Evolutionary conservation across 2,888 invertebrate species (phyloP).

Genomic region (Hemithea aestivaria): DNA sequence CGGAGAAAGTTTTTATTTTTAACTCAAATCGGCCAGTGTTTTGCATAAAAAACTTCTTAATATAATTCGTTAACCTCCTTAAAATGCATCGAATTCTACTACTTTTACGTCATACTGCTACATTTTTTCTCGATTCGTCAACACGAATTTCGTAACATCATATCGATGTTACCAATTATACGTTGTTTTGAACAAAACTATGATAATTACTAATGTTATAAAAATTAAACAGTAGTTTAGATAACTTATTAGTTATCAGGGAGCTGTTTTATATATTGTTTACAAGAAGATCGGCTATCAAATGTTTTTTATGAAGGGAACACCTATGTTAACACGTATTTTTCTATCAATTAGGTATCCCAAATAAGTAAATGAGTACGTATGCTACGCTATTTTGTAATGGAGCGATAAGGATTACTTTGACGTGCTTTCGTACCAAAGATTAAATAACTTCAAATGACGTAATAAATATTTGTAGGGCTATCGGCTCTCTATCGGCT

Average conservation of each 20-base stretch:
- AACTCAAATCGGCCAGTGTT: background rate
- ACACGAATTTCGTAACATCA: background rate
- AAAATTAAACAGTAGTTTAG: constrained; percentile 5
- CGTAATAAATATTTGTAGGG: too few relatives aligned
- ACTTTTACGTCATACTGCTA: background rate
- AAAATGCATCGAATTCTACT: constrained; percentile 2
- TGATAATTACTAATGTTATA: constrained; percentile 3
- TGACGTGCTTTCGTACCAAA: constrained; percentile 33
- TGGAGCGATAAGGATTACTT: too few relatives aligned
- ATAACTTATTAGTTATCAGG: background rate
- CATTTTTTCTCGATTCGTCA: too few relatives aligned
- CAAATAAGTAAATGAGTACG: constrained; percentile 19
- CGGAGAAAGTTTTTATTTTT: background rate
- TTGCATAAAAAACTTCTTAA: too few relatives aligned
- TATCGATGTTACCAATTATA: background rate
- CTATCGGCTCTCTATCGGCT: too few relatives aligned
- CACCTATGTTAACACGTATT: constrained; percentile 21
- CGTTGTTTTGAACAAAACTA: constrained; percentile 1
- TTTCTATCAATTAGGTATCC: constrained; percentile 29
- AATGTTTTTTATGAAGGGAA: constrained; percentile 20
- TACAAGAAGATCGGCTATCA: constrained; percentile 4
- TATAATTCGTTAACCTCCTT: background rate
- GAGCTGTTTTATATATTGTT: background rate
- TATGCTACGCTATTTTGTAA: constrained; percentile 3
- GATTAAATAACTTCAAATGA: constrained; percentile 32